Evolutionary conservation across 2,797 vertebrate species (phyloP).

Genomic region (Characodon lateralis): DNA sequence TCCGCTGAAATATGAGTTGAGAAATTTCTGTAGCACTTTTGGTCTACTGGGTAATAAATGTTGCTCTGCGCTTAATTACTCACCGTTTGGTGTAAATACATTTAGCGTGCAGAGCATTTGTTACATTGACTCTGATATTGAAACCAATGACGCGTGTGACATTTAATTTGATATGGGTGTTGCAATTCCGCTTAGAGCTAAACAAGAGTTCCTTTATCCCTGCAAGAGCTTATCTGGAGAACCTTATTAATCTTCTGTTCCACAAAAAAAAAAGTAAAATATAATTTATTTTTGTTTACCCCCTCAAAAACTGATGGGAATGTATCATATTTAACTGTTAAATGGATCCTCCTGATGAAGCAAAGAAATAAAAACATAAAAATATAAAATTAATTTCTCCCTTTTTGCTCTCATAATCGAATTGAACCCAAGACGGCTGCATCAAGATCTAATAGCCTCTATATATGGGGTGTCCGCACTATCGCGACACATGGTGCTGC

Average conservation of each 20-base stretch:
- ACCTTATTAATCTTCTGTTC: slow-evolving; percentile 4
- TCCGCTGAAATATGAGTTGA: slow-evolving; percentile 39
- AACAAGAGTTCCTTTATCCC: slow-evolving; percentile 28
- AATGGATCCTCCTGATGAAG: not conserved
- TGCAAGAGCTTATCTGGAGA: not conserved
- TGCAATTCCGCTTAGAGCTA: not conserved
- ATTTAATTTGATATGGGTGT: not conserved
- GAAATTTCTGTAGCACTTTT: slow-evolving; percentile 31
- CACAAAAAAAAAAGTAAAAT: not conserved
- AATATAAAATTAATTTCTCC: not conserved
- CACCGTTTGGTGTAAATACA: slow-evolving; percentile 27
- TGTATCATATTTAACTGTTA: not conserved
- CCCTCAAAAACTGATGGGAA: not conserved
- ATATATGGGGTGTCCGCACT: not conserved
- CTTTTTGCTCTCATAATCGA: not conserved
- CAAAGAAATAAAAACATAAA: not conserved
- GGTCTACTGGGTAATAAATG: slow-evolving; percentile 43
- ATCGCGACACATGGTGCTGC: no score
- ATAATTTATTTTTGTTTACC: not conserved
- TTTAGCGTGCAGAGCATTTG: not conserved
- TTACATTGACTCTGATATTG: not conserved
- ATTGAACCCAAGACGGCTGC: not conserved
- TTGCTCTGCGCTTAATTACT: slow-evolving; percentile 18
- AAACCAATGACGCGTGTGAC: not conserved
- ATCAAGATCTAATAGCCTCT: not conserved